These are phyloP conservation scores for Gallinago media DNA, from an alignment of 2,113 vertebrate genomes.

Conservation along the genomic window DNA sequence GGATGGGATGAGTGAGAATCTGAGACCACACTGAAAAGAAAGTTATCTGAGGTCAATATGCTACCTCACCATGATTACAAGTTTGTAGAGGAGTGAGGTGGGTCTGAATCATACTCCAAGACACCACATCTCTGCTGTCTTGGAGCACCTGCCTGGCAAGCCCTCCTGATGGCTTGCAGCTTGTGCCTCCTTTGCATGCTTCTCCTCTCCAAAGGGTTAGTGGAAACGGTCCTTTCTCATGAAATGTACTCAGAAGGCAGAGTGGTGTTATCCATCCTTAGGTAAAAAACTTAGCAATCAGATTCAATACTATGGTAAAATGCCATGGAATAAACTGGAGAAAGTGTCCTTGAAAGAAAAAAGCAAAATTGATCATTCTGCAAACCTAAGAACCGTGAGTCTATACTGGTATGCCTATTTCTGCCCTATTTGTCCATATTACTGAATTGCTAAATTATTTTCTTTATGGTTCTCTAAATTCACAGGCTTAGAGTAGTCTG, in stretches of 20 bases:
- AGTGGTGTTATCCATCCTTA: not conserved
- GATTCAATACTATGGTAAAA: not conserved
- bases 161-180: not conserved
- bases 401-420: not conserved
- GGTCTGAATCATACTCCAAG: not conserved
- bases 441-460: not conserved
- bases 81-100: not conserved
- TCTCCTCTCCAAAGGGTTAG: not conserved
- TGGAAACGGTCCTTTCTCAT: not conserved
- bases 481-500: not conserved
- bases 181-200: not conserved
- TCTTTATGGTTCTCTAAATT: not conserved
- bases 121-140: not conserved
- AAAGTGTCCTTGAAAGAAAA: not conserved
- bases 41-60: not conserved
- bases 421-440: not conserved
- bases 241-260: not conserved
- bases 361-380: not conserved
- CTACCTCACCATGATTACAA: not conserved
- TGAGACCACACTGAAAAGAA: not conserved
- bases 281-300: not conserved
- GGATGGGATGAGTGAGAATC: not conserved
- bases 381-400: not conserved
- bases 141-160: not conserved
- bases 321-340: not conserved